These are phyloP conservation scores for Labeo catla DNA, from an alignment of 2,113 vertebrate genomes.

Conservation along the genomic window DNA sequence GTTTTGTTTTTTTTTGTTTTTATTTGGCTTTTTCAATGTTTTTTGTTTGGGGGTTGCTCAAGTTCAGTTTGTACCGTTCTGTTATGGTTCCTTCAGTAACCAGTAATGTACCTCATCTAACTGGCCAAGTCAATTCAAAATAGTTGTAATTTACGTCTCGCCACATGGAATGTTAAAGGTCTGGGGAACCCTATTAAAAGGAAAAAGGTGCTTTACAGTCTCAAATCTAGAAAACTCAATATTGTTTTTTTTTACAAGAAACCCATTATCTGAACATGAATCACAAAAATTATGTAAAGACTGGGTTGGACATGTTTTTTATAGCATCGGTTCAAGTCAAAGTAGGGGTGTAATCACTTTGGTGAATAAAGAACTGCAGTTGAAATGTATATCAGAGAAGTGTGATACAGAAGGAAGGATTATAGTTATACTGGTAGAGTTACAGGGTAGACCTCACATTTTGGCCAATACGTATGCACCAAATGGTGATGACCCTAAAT, in stretches of 20 bases:
- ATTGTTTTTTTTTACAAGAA: not conserved
- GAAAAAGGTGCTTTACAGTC: not conserved
- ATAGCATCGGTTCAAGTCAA: not conserved
- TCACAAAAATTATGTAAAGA: not conserved
- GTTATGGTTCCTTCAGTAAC: not conserved
- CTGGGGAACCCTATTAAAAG: not conserved
- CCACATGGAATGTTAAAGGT: not conserved
- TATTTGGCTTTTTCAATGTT: too few species aligned
- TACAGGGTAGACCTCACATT: not conserved
- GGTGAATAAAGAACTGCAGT: not conserved
- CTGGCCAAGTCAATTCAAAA: not conserved
- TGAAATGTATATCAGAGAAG: not conserved
- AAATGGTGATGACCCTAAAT: not conserved
- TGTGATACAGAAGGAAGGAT: too few species aligned
- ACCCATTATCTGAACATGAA: not conserved
- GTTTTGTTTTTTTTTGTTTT: not conserved
- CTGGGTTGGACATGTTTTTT: not conserved
- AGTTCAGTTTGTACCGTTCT: not conserved
- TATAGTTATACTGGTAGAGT: not conserved
- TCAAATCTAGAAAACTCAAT: not conserved
- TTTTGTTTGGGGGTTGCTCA: not conserved
- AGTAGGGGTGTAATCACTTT: not conserved
- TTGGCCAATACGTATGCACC: not conserved
- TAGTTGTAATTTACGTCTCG: not conserved
- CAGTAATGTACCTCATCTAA: not conserved